Percentiles rank a stretch among this genome's conserved stretches.
Conservation (phyloP, 2,888 invertebrate genomes). For the Apotomis capreana region DNA sequence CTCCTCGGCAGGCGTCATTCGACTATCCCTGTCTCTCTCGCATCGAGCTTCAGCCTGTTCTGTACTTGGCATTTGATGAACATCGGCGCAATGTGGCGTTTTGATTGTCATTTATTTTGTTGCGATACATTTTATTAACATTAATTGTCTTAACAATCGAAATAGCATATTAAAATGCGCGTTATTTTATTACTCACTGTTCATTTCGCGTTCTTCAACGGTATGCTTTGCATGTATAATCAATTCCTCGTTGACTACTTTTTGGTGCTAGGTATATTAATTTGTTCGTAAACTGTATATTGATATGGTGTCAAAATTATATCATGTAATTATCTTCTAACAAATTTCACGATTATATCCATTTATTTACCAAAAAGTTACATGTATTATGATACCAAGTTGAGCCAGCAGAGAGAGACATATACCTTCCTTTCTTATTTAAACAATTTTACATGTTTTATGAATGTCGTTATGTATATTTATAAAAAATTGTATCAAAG, state of each 20-base stretch:
- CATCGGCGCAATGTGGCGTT: slow-evolving; percentile 61
- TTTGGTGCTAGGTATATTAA: no score
- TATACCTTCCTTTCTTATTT: no score
- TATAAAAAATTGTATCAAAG: no score
- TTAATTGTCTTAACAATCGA: background rate
- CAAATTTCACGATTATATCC: no score
- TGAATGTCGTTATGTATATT: no score
- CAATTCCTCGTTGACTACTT: background rate
- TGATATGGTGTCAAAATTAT: no score
- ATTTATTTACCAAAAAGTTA: no score
- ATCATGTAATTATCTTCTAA: no score
- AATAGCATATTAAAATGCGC: background rate
- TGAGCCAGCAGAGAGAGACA: no score
- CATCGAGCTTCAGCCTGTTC: slow-evolving; percentile 72
- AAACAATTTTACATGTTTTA: no score
- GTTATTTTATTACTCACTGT: background rate
- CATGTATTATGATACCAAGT: no score
- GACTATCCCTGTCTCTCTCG: slow-evolving; percentile 78
- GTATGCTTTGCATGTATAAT: background rate
- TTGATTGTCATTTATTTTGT: slow-evolving; percentile 64
- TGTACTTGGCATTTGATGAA: slow-evolving; percentile 77
- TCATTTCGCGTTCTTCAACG: background rate
- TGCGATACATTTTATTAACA: slow-evolving; percentile 52
- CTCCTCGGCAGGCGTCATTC: slow-evolving; percentile 81
- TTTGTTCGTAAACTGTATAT: no score